A percentile compares a stretch with the other conserved stretches of the same genome.
Evolutionary conservation across 2,888 invertebrate genomes (phyloP).

Genomic region (Carterocephalus palaemon): DNA sequence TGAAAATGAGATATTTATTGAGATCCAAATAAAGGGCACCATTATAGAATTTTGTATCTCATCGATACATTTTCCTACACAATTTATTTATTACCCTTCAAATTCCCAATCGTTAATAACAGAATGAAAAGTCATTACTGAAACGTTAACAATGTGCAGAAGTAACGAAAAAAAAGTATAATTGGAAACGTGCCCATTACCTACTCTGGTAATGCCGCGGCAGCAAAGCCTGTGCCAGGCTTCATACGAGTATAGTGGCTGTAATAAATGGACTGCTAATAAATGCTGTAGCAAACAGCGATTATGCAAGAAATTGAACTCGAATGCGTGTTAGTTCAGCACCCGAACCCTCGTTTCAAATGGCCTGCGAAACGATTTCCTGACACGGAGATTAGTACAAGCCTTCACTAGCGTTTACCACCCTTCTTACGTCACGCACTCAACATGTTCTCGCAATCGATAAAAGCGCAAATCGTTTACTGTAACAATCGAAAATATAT

Average conservation of each 20-base stretch:
- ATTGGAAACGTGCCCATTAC: slow-evolving; percentile 25
- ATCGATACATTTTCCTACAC: too few relatives aligned
- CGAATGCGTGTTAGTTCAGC: slow-evolving; percentile 70
- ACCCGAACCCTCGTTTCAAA: slow-evolving; percentile 69
- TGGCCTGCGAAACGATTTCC: slow-evolving; percentile 79
- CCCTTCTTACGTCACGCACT: slow-evolving; percentile 79
- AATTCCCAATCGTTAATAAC: slow-evolving; percentile 8
- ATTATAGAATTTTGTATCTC: too few relatives aligned
- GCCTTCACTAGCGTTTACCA: slow-evolving; percentile 73
- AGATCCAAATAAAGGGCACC: too few relatives aligned
- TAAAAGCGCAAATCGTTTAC: slow-evolving; percentile 55
- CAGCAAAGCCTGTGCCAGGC: slow-evolving; percentile 19
- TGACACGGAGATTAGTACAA: slow-evolving; percentile 80
- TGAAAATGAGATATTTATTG: too few relatives aligned
- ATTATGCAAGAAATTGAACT: slow-evolving; percentile 70
- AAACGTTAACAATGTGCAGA: slow-evolving; percentile 15
- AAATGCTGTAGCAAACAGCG: slow-evolving; percentile 56
- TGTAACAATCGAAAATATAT: slow-evolving; percentile 30
- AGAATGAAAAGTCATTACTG: slow-evolving; percentile 16
- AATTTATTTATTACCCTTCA: background rate
- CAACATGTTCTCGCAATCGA: slow-evolving; percentile 47
- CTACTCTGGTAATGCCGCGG: slow-evolving; percentile 14
- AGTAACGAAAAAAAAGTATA: slow-evolving; percentile 21
- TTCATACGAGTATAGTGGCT: slow-evolving; percentile 8
- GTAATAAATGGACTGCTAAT: slow-evolving; percentile 48